These are phyloP conservation scores for Bembecia ichneumoniformis DNA, from an alignment of 2,888 invertebrate species.

Conservation along the genomic window DNA sequence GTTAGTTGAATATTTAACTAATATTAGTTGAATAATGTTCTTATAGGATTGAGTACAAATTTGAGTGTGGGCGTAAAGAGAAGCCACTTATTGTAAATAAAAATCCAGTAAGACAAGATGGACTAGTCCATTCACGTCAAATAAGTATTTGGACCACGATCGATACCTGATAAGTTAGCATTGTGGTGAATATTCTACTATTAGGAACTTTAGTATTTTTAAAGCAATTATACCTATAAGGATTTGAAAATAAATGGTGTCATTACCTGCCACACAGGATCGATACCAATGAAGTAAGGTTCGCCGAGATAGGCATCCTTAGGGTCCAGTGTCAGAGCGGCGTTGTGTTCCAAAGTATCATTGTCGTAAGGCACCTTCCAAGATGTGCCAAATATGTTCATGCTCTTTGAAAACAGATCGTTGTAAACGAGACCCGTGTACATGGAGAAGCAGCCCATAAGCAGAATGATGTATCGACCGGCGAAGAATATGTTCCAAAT, in stretches of 20 bases:
- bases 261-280: conserved; percentile 82
- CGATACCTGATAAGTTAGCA: too few species aligned
- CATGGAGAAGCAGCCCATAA: conserved; percentile 98
- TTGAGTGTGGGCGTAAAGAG: too few species aligned
- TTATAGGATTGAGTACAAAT: too few species aligned
- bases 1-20: too few species aligned
- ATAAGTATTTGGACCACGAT: too few species aligned
- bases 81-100: too few species aligned
- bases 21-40: too few species aligned
- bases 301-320: conserved; percentile 63
- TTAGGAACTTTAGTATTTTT: too few species aligned
- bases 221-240: too few species aligned
- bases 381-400: conserved; percentile 94
- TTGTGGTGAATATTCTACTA: too few species aligned
- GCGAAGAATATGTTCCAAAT: conserved; percentile 99
- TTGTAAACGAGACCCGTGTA: conserved; percentile 99
- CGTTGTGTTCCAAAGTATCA: conserved; percentile 55
- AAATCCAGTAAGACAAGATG: too few species aligned
- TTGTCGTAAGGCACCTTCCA: conserved; percentile 79
- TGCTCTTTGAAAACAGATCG: conserved; percentile 95
- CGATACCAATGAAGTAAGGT: conserved; percentile 94
- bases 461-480: conserved; percentile 95
- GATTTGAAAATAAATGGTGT: conserved; percentile 4
- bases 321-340: conserved; percentile 77
- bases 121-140: too few species aligned